Evolutionary conservation across 1,140 invertebrate species (phyloP), one percentile per base, ranked within the genome.

Genomic region (Drosophila pandora): DNA sequence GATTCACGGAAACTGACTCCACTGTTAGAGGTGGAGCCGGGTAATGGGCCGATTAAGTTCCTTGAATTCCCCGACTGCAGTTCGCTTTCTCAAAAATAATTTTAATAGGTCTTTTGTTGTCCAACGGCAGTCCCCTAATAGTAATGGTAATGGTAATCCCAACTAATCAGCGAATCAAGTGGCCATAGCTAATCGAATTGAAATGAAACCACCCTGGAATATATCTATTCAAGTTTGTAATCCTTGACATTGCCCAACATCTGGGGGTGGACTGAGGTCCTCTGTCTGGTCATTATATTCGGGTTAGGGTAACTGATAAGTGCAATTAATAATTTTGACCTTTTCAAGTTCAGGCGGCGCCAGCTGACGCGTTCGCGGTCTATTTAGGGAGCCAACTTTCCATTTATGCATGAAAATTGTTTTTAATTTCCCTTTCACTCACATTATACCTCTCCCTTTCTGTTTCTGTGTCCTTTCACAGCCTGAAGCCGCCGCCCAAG

Each of bases 401-500:
- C 54, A 56, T 76, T 76, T 73, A 80, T 70, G 76, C 56, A 83
- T 87, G 83, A 87, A 88, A 87, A 72, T 88, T 68, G 47, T 65
- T 56, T 77, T 76, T 48, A 57, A 60, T 62, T 81, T 76, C 53
- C 68, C 50, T 76, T 69, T 64, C 56, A 75, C 55, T 64, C 25
- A 45, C 58, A 21, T 23, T 34, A 48, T 17, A 21, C 43, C 22
- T 8, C 54, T 53, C 45, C 59, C 25, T 30, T 22, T 37, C 52
- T n/a, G 56, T 49, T 43, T 71, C 69, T 53, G 3, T 28, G 25
- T 28, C 3, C 7, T 6, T 28, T 65, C 37, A n/a, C 95, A 98
- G 97, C 92, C 94, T 98, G 84, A 98, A 98, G 92, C 97, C 97
- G 48, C 97, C 97, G 52, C 96, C 97, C 74, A 99, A 99, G 93